Conservation (phyloP, 2,797 vertebrate species). For the Chloroceryle amazona region DNA sequence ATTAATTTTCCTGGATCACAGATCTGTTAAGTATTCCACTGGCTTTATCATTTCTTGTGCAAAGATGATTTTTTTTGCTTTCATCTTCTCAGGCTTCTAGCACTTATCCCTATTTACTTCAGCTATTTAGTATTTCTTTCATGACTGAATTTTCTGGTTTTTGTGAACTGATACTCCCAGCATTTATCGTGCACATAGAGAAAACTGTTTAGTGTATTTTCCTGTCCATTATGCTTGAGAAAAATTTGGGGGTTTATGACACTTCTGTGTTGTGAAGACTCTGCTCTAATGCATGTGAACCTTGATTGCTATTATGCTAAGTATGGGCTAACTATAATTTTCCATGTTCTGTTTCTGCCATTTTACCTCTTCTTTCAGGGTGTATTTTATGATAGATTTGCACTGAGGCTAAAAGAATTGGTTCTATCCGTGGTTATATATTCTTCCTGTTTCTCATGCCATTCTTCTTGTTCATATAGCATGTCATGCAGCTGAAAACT, state of each 20-base stretch:
- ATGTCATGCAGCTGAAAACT: neutral
- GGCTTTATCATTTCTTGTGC: neutral
- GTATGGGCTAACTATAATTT: neutral
- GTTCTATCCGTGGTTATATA: neutral
- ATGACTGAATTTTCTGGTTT: neutral
- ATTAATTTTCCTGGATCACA: neutral
- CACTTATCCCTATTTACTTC: neutral
- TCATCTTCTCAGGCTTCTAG: neutral
- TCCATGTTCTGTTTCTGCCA: neutral
- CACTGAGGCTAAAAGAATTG: neutral
- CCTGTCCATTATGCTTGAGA: neutral
- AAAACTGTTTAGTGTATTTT: neutral
- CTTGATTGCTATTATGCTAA: neutral
- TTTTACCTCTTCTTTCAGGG: neutral
- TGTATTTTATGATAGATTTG: neutral
- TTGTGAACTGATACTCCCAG: neutral
- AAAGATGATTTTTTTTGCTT: conserved; percentile 11
- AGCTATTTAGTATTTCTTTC: neutral
- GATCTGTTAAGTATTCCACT: neutral
- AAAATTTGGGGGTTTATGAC: neutral
- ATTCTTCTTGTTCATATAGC: neutral
- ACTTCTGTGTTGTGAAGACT: neutral
- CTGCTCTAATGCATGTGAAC: neutral
- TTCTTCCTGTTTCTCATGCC: neutral
- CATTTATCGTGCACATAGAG: neutral